Evolutionary conservation across 2,113 vertebrate genomes (phyloP), one percentile per base, ranked within the genome.

Genomic region (Oceanodroma tethys): DNA sequence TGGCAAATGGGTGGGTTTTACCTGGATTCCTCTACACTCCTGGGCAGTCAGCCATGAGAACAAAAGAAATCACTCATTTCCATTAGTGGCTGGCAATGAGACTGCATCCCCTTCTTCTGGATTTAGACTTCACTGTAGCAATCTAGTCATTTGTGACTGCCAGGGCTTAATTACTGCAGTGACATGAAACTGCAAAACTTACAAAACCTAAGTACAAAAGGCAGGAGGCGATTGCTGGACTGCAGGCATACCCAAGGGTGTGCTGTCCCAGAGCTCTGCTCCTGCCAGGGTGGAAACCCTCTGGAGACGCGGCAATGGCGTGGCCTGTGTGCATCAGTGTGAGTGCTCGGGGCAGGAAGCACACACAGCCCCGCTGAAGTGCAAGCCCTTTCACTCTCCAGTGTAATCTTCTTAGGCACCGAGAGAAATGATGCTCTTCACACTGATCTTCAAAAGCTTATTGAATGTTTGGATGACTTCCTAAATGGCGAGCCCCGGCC

Each of bases 61-160:
- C 30, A 95, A 95, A 95, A 97, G 81, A 96, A 91, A 94, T 95
- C 96, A 83, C 90, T 97, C 90, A 93, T 95, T 97, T 96, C 96
- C 96, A 97, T 97, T 96, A 97, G 95, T n/a, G 70, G 58, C 48
- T 97, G 96, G 96, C 96, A 96, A 75, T 32, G 47, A 90, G 74
- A 88, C 85, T 45, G 71, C 84, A 94, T 62, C 84, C 66, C 42
- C 70, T 94, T 95, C 78, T 29, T 91, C 74, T 86, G 87, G 90
- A 94, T 96, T 93, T 88, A 86, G 87, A 94, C 81, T 87, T 94
- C 81, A 90, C 78, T 58, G 58, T 87, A 85, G 90, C 92, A 83
- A 42, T 93, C 70, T 45, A 90, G 81, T 70, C 8, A 95, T 94
- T 93, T 88, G 93, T 96, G 90, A 82, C 78, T 96, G 96, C 95